Evolutionary conservation across 2,888 invertebrate species (phyloP), one percentile per base, ranked within the genome.

Genomic region (Caenorhabditis sinica): DNA sequence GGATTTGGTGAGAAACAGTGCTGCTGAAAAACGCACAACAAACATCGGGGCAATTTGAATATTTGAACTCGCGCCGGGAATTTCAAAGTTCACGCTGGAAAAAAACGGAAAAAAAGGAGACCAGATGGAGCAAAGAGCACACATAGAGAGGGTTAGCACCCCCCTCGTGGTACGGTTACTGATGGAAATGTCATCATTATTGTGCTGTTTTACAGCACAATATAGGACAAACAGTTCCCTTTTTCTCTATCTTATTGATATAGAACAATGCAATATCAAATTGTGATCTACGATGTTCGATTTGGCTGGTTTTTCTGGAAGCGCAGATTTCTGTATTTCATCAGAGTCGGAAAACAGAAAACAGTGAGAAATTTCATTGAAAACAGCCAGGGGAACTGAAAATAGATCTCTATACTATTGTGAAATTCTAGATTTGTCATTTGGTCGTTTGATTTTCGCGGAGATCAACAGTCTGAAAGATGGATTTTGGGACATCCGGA

Each of bases 41-140:
- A 80, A 80, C 72, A 80, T 66, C 80, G 40, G n/a, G n/a, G n/a
- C 20, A 56, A 79, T 61, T 61, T 61, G 77, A 53, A 71, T 69
- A 66, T 68, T 68, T 60, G 66, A 56, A 66, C 63, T 63, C 28
- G 61, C 6, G 5, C 1, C 49, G 53, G 36, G 9, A 49, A 33
- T 13, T 56, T 56, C 25, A 13, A 40, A 68, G 60, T 76, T 76
- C 60, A 51, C 23, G 53, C 20, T 23, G 36, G 36, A 63, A 45
- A 49, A 33, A 13, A n/a, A 30, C 25, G 36, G 40, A 71, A 36
- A 20, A 1, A 15, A 6, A 20, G 25, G n/a, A 20, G n/a, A n/a
- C n/a, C 15, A n/a, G 30, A n/a, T 4, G 2, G 65, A 65, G 58
- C 75, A 75, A 66, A 75, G 75, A 72, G 72, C 72, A 36, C 73